Conservation (phyloP, 2,797 vertebrate species). For the Salmo trutta region DNA sequence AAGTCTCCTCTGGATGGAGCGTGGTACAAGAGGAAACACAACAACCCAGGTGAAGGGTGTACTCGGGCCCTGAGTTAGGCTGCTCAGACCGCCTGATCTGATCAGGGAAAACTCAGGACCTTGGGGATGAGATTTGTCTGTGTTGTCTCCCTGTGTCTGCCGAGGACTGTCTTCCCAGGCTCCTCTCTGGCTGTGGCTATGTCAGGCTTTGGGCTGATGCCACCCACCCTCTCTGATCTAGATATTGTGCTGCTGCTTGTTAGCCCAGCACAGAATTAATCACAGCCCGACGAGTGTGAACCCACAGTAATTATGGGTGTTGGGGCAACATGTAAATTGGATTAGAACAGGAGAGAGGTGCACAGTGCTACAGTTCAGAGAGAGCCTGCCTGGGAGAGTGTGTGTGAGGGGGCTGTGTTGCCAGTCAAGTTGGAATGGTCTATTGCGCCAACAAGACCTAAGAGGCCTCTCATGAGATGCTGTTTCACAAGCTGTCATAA, state of each 20-base stretch:
- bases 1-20: conserved; percentile 90
- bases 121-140: not conserved
- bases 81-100: not conserved
- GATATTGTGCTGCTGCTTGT: not conserved
- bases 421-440: not conserved
- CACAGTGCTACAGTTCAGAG: not conserved
- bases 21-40: conserved; percentile 74
- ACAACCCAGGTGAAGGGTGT: conserved; percentile 65
- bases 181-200: not conserved
- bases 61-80: not conserved
- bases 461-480: not conserved
- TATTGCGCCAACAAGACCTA: not conserved
- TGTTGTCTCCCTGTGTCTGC: not conserved
- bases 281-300: conserved; percentile 3
- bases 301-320: conserved; percentile 14
- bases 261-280: not conserved
- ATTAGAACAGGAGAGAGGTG: conserved; percentile 11
- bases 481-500: not conserved
- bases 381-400: not conserved
- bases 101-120: not conserved
- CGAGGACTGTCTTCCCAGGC: not conserved
- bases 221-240: not conserved
- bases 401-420: not conserved
- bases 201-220: not conserved
- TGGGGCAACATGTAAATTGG: conserved; percentile 21